These are phyloP conservation scores for Latrodectus elegans DNA, from an alignment of 2,888 invertebrate genomes.

Conservation along the genomic window DNA sequence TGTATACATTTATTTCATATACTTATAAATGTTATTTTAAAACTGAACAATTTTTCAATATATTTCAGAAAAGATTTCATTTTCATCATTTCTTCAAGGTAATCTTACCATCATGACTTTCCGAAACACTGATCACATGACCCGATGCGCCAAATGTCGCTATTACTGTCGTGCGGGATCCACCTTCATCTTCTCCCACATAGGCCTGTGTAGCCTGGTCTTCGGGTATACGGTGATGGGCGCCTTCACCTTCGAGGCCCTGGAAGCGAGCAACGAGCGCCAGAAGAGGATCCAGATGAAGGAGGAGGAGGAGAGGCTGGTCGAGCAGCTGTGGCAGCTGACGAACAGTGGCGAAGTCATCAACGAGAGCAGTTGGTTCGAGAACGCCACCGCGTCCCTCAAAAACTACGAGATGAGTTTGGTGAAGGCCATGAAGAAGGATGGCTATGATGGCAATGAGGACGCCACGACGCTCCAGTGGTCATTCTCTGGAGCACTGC, in stretches of 20 bases:
- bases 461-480: conserved; percentile 85
- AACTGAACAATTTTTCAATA: not conserved
- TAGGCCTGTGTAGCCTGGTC: conserved; percentile 89
- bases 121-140: conserved; percentile 25
- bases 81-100: not conserved
- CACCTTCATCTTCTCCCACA: conserved; percentile 90
- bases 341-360: conserved; percentile 78
- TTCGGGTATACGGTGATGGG: conserved; percentile 92
- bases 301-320: conserved; percentile 51
- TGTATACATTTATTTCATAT: not conserved
- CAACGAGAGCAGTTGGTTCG: conserved; percentile 87
- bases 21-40: not conserved
- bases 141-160: conserved; percentile 77
- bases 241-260: conserved; percentile 83
- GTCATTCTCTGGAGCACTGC: conserved; percentile 83
- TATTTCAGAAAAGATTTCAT: not conserved
- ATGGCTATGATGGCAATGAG: conserved; percentile 90
- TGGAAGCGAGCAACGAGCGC: conserved; percentile 70
- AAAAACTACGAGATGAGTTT: conserved; percentile 78
- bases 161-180: conserved; percentile 86
- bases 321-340: conserved; percentile 73
- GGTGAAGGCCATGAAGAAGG: conserved; percentile 87
- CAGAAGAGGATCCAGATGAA: conserved; percentile 63
- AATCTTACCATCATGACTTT: not conserved
- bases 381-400: conserved; percentile 79